Evolutionary conservation across 23 tunicate species (phyloP).

Genomic region (Oikopleura dioica): DNA sequence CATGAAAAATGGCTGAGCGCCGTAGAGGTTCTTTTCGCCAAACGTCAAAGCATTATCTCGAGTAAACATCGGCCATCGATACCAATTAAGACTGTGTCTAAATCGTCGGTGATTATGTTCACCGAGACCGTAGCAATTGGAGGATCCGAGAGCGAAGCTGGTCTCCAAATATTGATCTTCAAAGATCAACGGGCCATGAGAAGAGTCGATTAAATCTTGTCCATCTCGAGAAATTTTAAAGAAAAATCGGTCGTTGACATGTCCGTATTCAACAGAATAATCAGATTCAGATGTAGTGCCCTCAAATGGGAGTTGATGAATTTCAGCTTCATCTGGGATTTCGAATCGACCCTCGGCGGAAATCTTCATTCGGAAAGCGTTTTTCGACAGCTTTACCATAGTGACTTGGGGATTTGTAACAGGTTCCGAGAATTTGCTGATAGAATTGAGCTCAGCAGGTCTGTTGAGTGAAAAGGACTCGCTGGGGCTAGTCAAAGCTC

Average conservation of each 20-base stretch:
- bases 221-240: background rate
- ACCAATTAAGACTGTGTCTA: conserved; percentile 19
- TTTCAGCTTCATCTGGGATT: background rate
- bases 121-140: conserved; percentile 63
- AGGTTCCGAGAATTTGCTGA: background rate
- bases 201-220: conserved; percentile 19
- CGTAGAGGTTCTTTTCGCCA: conserved; percentile 82
- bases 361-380: background rate
- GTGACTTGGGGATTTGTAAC: background rate
- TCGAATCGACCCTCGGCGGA: background rate
- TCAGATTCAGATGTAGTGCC: too few relatives aligned
- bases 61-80: conserved; percentile 82
- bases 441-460: background rate
- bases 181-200: conserved; percentile 27
- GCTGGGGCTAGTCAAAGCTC: background rate
- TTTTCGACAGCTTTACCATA: background rate
- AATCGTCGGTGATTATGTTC: conserved; percentile 84
- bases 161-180: conserved; percentile 69
- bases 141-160: conserved; percentile 34
- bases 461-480: background rate
- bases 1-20: conserved; percentile 77
- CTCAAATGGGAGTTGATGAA: background rate
- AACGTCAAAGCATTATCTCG: conserved; percentile 73
- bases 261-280: background rate
- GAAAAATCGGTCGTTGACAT: background rate